phyloP scores from a whole-genome alignment of 2,113 vertebrate species.

The Daubentonia madagascariensis region DNA sequence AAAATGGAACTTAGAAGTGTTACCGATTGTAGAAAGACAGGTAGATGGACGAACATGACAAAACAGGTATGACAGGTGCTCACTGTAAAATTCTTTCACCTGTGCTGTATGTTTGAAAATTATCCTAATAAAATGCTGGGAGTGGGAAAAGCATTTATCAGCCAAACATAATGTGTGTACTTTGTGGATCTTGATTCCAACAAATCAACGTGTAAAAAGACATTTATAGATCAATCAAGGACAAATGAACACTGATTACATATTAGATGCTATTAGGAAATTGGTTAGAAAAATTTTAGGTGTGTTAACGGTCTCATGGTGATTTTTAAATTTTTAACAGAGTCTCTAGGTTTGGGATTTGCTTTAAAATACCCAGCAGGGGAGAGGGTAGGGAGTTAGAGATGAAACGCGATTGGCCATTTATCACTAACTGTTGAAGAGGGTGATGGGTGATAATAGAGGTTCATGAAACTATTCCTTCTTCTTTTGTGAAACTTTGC shows the following conservation, averaged over 20 bases:
- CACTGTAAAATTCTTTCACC: neutral
- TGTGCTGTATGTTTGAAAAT: neutral
- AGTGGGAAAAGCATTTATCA: accelerated
- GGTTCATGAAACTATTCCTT: neutral
- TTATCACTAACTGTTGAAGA: neutral
- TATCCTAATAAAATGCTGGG: neutral
- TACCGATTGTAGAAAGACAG: neutral
- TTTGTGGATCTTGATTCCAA: neutral
- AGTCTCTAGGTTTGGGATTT: neutral
- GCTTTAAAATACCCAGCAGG: neutral
- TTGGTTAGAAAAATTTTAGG: neutral
- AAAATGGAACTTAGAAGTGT: neutral
- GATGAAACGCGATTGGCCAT: neutral
- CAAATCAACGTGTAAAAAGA: neutral
- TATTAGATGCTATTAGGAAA: neutral
- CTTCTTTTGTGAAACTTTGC: neutral
- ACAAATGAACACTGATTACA: neutral
- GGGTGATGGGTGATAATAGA: neutral
- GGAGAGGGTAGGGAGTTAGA: neutral
- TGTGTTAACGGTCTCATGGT: neutral
- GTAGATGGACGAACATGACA: neutral
- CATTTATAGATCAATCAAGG: neutral
- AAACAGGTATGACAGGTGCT: neutral
- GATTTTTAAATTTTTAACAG: neutral
- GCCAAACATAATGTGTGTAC: neutral